Base-by-base conservation (phyloP, 2,888 invertebrate genomes). In the Drosophila anceps region DNA sequence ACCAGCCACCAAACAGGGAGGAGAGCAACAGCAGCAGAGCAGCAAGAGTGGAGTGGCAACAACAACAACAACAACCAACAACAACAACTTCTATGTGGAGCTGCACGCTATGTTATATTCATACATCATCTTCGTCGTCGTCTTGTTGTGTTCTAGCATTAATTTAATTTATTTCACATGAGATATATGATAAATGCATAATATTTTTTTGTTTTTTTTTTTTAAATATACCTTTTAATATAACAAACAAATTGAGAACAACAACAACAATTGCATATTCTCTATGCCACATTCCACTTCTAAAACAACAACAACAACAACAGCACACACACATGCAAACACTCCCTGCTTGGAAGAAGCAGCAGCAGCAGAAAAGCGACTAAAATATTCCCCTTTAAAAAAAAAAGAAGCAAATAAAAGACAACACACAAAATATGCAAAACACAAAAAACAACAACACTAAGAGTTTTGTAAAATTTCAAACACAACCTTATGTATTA, bases 401-500 rank as follows among this genome's bases (percentile, higher is more conserved):
- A 18, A 50, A 61, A 65, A 39, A 43, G 50, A 44, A 76, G 43
- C 48, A 69, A 67, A 67, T 67, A 44, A 65, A 53, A 68, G 64
- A 75, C 55, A 69, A 79, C 69, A 79, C 65, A 73, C 61, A 73
- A 79, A 76, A 69, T 69, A 76, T 77, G 73, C 77, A 79, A 80
- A 73, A 84, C 76, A 73, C 72, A 46, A 62, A 66, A 87, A 46
- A 62, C 64, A 87, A 39, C 59, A 66, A 78, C 82, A 59, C 59
- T 48, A 59, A 27, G 80, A 82, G 86, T 89, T 90, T 87, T 88
- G 85, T 83, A 79, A 88, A 84, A 89, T 82, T 86, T 79, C 70
- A 90, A 88, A 87, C 88, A 90, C 91, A 92, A 92, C 84, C 84
- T 91, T 92, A 91, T 92, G 91, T 88, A 88, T 91, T 91, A 91